Evolutionary conservation across 2,113 vertebrate genomes (phyloP), one percentile per base, ranked within the genome.

Genomic region (Alligator mississippiensis): DNA sequence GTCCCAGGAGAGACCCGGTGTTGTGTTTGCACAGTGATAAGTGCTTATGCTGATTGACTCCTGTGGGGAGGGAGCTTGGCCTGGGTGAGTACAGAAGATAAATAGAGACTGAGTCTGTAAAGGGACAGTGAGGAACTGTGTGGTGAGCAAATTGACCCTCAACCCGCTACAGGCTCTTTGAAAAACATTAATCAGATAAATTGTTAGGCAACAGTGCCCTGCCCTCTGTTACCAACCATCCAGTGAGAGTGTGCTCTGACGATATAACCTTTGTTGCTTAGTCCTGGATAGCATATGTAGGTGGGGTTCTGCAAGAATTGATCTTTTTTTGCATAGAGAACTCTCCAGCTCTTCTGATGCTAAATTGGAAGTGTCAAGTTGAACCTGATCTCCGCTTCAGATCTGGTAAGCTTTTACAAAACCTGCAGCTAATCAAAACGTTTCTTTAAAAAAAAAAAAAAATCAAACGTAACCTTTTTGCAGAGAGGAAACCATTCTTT

Each of bases 151-250:
- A 47, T 47, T 47, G 47, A 24, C 66, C 74, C 74, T 83, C 63
- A 68, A 63, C 80, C 74, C 57, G 77, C 72, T 58, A 68, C 55
- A 55, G 80, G 55, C 27, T 83, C 66, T 82, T 93, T 96, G 96
- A 95, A 95, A 96, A 96, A 97, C 96, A 96, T 92, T 97, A 97
- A 96, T 97, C 96, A 96, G 92, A 95, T 95, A 92, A 97, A 86
- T 97, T 97, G 95, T 96, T 94, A 96, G 84, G 96, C 96, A 96
- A 97, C 95, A 68, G 90, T 83, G 92, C 62, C 89, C 87, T 97
- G 93, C 88, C 89, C 96, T 95, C 88, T 91, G 60, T 97, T 96
- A 91, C 96, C 91, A 95, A 93, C 95, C 93, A 94, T 90, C 90
- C 90, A 94, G 62, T 55, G 89, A 96, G 70, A 74, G 58, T 95